Evolutionary conservation across 1,140 invertebrate species (phyloP).

Genomic region (Drosophila nebulosa): DNA sequence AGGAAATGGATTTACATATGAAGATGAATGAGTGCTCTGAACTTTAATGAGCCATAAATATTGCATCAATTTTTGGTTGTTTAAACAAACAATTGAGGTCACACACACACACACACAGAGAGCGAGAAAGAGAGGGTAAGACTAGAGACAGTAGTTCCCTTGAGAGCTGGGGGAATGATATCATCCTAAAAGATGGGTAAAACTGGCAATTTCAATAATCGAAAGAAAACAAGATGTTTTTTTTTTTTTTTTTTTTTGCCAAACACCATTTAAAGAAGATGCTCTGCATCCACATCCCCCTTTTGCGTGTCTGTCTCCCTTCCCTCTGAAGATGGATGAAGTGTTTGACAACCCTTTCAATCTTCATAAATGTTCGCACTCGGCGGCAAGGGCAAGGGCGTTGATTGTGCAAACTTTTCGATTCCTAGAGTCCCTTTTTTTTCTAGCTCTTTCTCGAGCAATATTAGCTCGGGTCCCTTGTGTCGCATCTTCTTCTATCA

Average conservation of each 20-base stretch:
- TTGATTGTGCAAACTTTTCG: conserved; percentile 33
- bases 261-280: conserved; percentile 41
- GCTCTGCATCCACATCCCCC: conserved; percentile 30
- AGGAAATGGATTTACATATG: conserved; percentile 79
- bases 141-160: conserved; percentile 23
- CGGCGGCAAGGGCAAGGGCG: conserved; percentile 43
- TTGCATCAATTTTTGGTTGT: conserved; percentile 28
- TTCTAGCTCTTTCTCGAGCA: conserved; percentile 17
- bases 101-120: too few relatives aligned
- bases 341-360: conserved; percentile 80
- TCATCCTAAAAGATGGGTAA: conserved; percentile 53
- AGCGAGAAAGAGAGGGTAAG: background rate
- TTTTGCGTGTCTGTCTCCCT: conserved; percentile 11
- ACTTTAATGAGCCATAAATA: conserved; percentile 38
- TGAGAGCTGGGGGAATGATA: conserved; percentile 23
- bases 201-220: conserved; percentile 74
- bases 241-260: background rate
- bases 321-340: conserved; percentile 70
- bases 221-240: conserved; percentile 78
- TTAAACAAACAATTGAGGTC: conserved; percentile 63
- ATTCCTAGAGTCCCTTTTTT: conserved; percentile 14
- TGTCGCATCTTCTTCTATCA: conserved; percentile 74
- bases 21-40: conserved; percentile 55
- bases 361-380: conserved; percentile 80
- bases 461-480: conserved; percentile 72